Evolutionary conservation across 1,140 invertebrate genomes (phyloP).

Genomic region (Nasonia vitripennis): DNA sequence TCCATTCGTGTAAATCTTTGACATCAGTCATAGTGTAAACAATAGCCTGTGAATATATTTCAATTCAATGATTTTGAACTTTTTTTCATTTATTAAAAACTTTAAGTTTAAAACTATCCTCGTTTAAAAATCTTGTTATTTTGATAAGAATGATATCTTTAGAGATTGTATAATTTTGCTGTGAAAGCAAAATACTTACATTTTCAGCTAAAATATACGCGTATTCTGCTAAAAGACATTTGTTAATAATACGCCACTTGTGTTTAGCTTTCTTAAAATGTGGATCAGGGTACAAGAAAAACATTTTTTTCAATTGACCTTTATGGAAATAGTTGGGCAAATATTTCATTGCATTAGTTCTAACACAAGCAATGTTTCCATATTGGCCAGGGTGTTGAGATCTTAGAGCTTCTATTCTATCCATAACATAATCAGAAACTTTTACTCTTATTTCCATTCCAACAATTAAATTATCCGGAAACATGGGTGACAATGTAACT

Average conservation of each 20-base stretch:
- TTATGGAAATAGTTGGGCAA: conserved; percentile 98
- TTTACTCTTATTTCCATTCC: conserved; percentile 99
- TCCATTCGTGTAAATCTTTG: conserved; percentile 98
- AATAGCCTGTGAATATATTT: conserved; percentile 80
- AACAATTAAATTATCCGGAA: conserved; percentile 91
- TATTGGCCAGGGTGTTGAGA: conserved; percentile 85
- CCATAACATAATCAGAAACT: conserved; percentile 98
- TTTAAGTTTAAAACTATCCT: too few species aligned
- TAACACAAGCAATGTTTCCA: conserved; percentile 95
- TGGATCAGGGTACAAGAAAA: conserved; percentile 99
- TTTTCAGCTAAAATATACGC: conserved; percentile 92
- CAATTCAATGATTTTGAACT: conserved; percentile 33
- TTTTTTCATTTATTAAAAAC: background rate
- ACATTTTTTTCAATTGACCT: conserved; percentile 98
- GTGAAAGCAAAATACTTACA: conserved; percentile 75
- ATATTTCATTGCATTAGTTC: conserved; percentile 99
- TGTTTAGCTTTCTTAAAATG: conserved; percentile 99
- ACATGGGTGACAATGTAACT: conserved; percentile 94
- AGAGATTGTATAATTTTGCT: conserved; percentile 42
- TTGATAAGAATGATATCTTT: too few species aligned
- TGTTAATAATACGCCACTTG: conserved; percentile 99
- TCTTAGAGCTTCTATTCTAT: conserved; percentile 93
- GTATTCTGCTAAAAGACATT: conserved; percentile 95
- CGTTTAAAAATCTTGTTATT: too few species aligned
- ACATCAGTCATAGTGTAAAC: conserved; percentile 99